Evolutionary conservation across 2,113 vertebrate species (phyloP), one percentile per base, ranked within the genome.

Genomic region (Ailurus styani): DNA sequence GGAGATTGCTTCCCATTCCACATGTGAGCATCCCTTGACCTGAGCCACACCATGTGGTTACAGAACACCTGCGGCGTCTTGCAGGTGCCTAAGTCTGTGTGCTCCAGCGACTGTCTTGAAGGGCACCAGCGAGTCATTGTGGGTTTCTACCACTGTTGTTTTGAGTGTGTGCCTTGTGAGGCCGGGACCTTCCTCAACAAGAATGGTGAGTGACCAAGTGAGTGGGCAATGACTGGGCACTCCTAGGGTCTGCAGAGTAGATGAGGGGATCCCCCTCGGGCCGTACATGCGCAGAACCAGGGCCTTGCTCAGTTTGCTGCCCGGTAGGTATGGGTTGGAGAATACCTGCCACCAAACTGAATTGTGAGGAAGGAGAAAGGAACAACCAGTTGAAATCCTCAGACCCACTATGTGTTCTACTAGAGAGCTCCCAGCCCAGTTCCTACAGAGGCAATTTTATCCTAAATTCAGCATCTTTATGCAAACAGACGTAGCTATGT

Each of bases 151-250:
- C 96, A 79, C 5, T 99, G 99, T 84, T 99, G 99, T 96, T 99
- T 99, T 34, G 88, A 84, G 7, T 99, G 99, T 2, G 37, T 98
- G 50, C 87, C 98, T 62, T 99, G 99, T 94, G 97, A 96, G 0
- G 34, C 97, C 0, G 98, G 98, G 90, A 99, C 99, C 78, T 99
- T 99, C 86, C 88, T 99, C 73, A 99, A 99, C 98, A 97, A 2
- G 54, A 99, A 99, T 0, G 99, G 99, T 99, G 98, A 98, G 98
- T 98, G 0, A 12, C 27, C 68, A 47, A n/a, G 29, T 3, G 31
- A 42, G 34, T 20, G 7, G 34, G 45, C 0, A 1, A 14, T 0
- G 42, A 31, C 21, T 10, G 4, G 12, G 52, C 37, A 47, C 27
- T 10, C 70, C 85, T 1, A 3, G 79, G 47, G 17, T 17, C 68